Conservation (phyloP, 2,888 invertebrate genomes). For the Diaperis boleti region DNA sequence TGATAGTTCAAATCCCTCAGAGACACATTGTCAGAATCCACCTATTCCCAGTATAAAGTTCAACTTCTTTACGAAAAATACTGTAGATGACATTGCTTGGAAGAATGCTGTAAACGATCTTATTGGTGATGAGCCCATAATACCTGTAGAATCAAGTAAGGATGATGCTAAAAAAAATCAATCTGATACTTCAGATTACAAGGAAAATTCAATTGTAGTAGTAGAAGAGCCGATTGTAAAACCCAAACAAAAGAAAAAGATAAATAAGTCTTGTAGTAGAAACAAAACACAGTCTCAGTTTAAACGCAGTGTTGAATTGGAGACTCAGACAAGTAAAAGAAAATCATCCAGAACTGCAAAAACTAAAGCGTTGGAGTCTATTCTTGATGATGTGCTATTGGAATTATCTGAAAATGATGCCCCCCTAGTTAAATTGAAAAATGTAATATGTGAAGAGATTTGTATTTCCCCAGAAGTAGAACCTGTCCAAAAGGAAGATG, state of each 20-base stretch:
- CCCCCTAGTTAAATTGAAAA: too few species aligned
- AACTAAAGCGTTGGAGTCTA: constrained; percentile 54
- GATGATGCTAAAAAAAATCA: neutral
- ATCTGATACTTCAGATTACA: constrained; percentile 9
- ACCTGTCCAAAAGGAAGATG: neutral
- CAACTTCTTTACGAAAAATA: neutral
- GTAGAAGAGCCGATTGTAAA: too few species aligned
- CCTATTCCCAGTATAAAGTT: too few species aligned
- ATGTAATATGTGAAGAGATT: neutral
- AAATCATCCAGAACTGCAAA: constrained; percentile 47
- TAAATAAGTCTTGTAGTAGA: neutral
- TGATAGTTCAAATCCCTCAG: neutral
- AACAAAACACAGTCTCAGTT: neutral
- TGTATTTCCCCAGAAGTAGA: neutral
- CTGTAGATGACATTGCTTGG: neutral
- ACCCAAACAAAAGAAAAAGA: constrained; percentile 1
- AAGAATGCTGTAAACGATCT: neutral
- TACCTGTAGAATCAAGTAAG: neutral
- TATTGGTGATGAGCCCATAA: neutral
- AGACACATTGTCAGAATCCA: too few species aligned
- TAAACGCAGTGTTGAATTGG: too few species aligned
- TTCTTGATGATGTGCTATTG: constrained; percentile 52
- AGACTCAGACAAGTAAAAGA: constrained; percentile 8
- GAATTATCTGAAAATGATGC: constrained; percentile 47
- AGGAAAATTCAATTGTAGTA: constrained; percentile 15